A percentile compares a stretch with the other conserved stretches of the same genome.
Evolutionary conservation across 2,888 invertebrate genomes (phyloP).

Genomic region (Theretra japonica): DNA sequence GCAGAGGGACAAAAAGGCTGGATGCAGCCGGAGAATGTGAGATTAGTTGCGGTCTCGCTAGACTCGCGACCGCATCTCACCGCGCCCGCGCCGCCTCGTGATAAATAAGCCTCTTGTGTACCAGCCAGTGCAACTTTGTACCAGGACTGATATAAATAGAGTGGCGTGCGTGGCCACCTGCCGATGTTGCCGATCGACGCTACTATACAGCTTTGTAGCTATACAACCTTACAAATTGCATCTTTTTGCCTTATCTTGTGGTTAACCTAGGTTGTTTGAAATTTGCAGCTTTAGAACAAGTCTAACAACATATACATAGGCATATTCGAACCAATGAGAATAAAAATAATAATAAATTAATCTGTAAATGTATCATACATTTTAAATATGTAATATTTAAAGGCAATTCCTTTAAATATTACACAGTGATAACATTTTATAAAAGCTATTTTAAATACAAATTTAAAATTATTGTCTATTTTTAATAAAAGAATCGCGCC

Average conservation of each 20-base stretch:
- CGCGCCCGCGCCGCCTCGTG: constrained; percentile 46
- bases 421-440: too few species aligned
- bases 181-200: neutral
- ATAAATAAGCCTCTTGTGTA: constrained; percentile 56
- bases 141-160: constrained; percentile 24
- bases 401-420: too few species aligned
- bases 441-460: neutral
- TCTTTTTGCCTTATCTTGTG: neutral
- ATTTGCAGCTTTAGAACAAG: too few species aligned
- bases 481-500: neutral
- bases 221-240: neutral
- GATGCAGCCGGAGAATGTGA: constrained; percentile 59
- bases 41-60: constrained; percentile 60
- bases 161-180: neutral
- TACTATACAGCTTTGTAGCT: neutral
- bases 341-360: too few species aligned
- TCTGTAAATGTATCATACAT: too few species aligned
- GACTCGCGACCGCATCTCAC: constrained; percentile 40
- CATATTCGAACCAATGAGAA: too few species aligned
- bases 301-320: too few species aligned
- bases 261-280: neutral
- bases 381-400: too few species aligned
- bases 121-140: constrained; percentile 28
- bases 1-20: constrained; percentile 71
- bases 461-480: neutral